A percentile compares a stretch with the other conserved stretches of the same genome.
Evolutionary conservation across 2,888 invertebrate genomes (phyloP).

Genomic region (Gisinianus flammeolus): DNA sequence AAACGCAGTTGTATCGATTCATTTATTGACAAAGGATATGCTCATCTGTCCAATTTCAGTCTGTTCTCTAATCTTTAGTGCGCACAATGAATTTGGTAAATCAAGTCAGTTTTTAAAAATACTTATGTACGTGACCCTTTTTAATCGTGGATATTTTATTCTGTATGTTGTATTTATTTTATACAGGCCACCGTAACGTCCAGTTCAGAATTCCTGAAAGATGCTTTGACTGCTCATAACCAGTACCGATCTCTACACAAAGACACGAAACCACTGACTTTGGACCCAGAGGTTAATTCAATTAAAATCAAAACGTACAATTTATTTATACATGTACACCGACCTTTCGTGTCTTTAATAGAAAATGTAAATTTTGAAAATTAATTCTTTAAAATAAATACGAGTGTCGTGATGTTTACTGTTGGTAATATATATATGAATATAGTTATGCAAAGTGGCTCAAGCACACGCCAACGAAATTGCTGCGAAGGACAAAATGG

Average conservation of each 20-base stretch:
- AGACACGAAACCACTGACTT: slow-evolving; percentile 37
- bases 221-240: slow-evolving; percentile 52
- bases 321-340: too few relatives aligned
- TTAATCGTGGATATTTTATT: too few relatives aligned
- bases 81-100: too few relatives aligned
- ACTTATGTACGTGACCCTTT: too few relatives aligned
- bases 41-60: too few relatives aligned
- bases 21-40: too few relatives aligned
- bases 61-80: too few relatives aligned
- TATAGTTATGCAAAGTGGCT: slow-evolving; percentile 50
- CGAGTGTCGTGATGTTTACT: neutral
- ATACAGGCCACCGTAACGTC: slow-evolving; percentile 51
- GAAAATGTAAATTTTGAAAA: neutral
- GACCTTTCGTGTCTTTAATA: too few relatives aligned
- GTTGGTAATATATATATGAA: neutral
- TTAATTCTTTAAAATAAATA: neutral
- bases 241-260: slow-evolving; percentile 48
- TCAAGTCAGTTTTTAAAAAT: too few relatives aligned
- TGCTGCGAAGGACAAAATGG: slow-evolving; percentile 52
- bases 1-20: too few relatives aligned
- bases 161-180: too few relatives aligned
- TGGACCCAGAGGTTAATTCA: slow-evolving; percentile 48
- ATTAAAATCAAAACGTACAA: too few relatives aligned
- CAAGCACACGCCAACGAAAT: slow-evolving; percentile 56
- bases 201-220: slow-evolving; percentile 47